Base-by-base conservation (phyloP, 1,140 invertebrate genomes). In the Akabosia matsudoensis region DNA sequence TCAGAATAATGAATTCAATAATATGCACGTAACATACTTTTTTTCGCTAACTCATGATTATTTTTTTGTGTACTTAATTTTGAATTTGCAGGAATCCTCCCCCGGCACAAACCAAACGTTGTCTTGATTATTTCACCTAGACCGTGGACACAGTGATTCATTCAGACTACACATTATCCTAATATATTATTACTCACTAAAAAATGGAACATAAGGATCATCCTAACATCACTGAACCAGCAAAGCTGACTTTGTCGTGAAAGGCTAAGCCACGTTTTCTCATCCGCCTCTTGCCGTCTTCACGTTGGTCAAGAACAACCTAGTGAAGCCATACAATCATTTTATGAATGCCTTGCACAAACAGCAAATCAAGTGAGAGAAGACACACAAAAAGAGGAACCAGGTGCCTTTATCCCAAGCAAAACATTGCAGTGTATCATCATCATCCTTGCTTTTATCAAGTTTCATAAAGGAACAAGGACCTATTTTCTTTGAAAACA, bases 231-330 rank as follows among this genome's bases (percentile, higher is more conserved):
- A 45, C 37, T 7, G 37, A 7, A 45, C 7, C 37, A 45, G 37
- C 37, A 45, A 45, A 45, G 37, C 7, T 10, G 37, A 45, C 37
- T 45, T n/a, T n/a, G n/a, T n/a, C n/a, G 18, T 18, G 18, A 45
- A 45, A 18, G 18, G 7, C 7, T 45, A 10, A 45, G 7, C 7
- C 37, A 45, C 18, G 37, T n/a, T 45, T 45, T 45, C 37, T 7
- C 18, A 18, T 45, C 54, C 22, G 54, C 54, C 54, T 56, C 24
- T 56, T 56, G 22, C 10, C 54, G 24, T 56, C 54, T 56, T 56
- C 54, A 10, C 28, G 24, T 67, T 67, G 61, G 61, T 67, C 61
- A 67, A 67, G 54, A 61, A 24, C 54, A 61, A 24, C n/a, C n/a
- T 24, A n/a, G n/a, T 22, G 54, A n/a, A 61, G 24, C 24, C 13